These are phyloP conservation scores for Emydoidea blandingii DNA, from an alignment of 2,797 vertebrate genomes.

Conservation along the genomic window DNA sequence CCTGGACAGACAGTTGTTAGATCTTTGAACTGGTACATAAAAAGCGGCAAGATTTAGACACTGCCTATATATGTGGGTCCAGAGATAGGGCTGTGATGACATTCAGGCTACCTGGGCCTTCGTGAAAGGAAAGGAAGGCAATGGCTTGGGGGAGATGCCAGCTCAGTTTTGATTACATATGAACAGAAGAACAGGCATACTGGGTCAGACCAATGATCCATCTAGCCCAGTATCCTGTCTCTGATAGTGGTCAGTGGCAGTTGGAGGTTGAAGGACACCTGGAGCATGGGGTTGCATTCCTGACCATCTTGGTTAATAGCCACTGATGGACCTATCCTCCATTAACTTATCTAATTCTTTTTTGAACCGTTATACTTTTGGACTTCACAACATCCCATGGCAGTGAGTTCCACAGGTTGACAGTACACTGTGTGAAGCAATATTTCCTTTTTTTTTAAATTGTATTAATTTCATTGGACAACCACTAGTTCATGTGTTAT, in stretches of 20 bases:
- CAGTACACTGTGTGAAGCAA: background rate
- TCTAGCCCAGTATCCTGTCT: background rate
- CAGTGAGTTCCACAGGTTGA: background rate
- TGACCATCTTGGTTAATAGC: background rate
- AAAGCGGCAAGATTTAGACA: background rate
- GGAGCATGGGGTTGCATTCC: background rate
- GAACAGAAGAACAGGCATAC: background rate
- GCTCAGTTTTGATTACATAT: background rate
- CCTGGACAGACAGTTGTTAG: background rate
- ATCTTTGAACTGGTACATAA: background rate
- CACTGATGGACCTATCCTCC: background rate
- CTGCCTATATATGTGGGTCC: background rate
- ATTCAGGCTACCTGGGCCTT: background rate
- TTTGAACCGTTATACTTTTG: background rate
- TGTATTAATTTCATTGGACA: background rate
- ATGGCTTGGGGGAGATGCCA: background rate
- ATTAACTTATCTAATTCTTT: background rate
- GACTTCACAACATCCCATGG: background rate
- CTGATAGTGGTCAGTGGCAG: background rate
- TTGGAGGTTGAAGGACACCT: background rate
- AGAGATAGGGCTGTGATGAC: background rate
- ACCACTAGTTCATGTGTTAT: background rate
- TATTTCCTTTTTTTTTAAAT: background rate
- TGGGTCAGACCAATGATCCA: background rate
- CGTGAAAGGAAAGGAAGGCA: background rate